Conservation (phyloP, 53 echinoderm and acorn worm genomes). For the Echinometra lucunter region DNA sequence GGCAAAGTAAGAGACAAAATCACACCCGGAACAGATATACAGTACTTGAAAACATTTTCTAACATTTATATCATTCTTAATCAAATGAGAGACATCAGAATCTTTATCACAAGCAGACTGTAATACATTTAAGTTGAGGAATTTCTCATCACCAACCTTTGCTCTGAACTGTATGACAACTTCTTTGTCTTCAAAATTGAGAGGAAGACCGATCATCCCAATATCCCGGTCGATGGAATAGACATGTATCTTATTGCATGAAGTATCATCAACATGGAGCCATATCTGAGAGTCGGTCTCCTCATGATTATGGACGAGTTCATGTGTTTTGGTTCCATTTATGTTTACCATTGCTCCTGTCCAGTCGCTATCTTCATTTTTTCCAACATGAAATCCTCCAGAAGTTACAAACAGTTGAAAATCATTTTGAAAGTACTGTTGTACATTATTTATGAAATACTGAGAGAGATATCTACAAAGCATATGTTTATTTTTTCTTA, state of each 20-base stretch:
- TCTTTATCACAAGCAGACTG: constrained; percentile 67
- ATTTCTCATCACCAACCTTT: constrained; percentile 66
- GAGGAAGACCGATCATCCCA: constrained; percentile 75
- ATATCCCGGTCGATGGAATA: constrained; percentile 77
- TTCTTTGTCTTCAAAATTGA: constrained; percentile 67
- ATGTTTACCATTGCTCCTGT: neutral
- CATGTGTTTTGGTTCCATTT: constrained; percentile 9
- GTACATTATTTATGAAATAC: constrained; percentile 65
- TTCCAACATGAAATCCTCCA: constrained; percentile 70
- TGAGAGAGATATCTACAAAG: constrained; percentile 72
- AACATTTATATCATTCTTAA: constrained; percentile 35
- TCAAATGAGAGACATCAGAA: constrained; percentile 53
- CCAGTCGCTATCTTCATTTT: neutral
- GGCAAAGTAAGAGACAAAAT: constrained; percentile 83
- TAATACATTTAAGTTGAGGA: constrained; percentile 65
- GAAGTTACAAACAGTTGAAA: constrained; percentile 74
- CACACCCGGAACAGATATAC: constrained; percentile 78
- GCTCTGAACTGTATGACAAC: constrained; percentile 71
- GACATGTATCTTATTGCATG: constrained; percentile 64
- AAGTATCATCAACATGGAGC: constrained; percentile 76
- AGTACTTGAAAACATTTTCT: constrained; percentile 68
- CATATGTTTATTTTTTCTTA: constrained; percentile 67
- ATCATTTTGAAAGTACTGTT: constrained; percentile 22
- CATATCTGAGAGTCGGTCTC: constrained; percentile 81
- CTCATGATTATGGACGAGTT: constrained; percentile 73